These are phyloP conservation scores for Lasioglossum marginatum DNA, from an alignment of 2,888 invertebrate species.

Conservation along the genomic window DNA sequence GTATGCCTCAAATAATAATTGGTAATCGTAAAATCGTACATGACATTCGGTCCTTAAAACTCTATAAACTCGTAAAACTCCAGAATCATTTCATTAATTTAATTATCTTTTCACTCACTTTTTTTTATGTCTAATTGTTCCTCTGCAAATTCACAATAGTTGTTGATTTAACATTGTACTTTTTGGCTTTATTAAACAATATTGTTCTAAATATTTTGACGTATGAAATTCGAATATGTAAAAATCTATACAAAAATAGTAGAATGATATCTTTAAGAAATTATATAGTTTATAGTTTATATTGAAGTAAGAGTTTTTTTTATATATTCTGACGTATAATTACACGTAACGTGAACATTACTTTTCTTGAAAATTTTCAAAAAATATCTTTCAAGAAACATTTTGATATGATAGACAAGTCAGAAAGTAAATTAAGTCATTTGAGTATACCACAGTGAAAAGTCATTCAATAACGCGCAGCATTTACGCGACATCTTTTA, in stretches of 20 bases:
- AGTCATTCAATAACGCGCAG: constrained; percentile 5
- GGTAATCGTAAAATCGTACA: not conserved
- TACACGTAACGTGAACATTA: not conserved
- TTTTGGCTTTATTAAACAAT: not conserved
- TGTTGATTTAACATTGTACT: not conserved
- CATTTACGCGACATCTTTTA: constrained; percentile 49
- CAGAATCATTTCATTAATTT: not conserved
- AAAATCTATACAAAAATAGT: not conserved
- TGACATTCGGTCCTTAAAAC: not conserved
- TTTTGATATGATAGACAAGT: not conserved
- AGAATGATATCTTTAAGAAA: not conserved
- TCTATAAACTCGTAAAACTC: not conserved
- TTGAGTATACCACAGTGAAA: not conserved
- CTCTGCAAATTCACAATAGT: not conserved
- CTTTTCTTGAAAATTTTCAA: not conserved
- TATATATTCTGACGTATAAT: not conserved
- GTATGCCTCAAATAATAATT: not conserved
- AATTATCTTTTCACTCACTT: not conserved
- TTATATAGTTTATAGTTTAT: not conserved
- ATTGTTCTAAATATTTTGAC: no score
- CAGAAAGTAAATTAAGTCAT: not conserved
- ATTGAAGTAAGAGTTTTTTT: not conserved
- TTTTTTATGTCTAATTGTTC: not conserved
- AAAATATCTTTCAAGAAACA: not conserved
- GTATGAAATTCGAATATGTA: not conserved